These are phyloP conservation scores for Motacilla alba DNA, from an alignment of 2,113 vertebrate genomes.

Conservation along the genomic window DNA sequence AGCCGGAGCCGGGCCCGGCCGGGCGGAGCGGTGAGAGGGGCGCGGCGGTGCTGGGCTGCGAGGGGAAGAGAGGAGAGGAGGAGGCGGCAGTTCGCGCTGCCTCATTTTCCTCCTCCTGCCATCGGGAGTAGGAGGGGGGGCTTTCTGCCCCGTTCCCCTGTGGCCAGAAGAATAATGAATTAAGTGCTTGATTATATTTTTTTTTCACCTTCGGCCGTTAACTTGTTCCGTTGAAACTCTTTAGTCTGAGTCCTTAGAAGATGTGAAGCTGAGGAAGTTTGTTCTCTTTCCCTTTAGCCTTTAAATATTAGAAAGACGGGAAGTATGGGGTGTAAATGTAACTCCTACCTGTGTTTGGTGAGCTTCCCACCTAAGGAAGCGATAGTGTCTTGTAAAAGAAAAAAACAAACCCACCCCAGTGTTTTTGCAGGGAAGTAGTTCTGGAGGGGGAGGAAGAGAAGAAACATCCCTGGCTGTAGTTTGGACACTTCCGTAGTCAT, in stretches of 20 bases:
- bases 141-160: neutral
- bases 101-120: neutral
- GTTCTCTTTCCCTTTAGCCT: neutral
- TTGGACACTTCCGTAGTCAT: rapidly evolving
- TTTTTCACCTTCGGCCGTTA: neutral
- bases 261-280: neutral
- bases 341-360: rapidly evolving
- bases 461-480: neutral
- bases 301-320: neutral
- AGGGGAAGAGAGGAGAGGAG: neutral
- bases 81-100: neutral
- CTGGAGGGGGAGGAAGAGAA: neutral
- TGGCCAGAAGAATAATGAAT: neutral
- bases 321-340: neutral
- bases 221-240: neutral
- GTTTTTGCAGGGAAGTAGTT: neutral
- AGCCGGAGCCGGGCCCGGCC: neutral
- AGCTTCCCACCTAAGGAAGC: neutral
- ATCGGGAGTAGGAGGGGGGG: neutral
- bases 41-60: neutral
- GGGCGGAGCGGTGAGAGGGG: neutral
- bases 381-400: neutral
- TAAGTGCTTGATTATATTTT: neutral
- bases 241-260: neutral
- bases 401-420: neutral